Conservation (phyloP, 92 coral and sea anemone genomes). For the Phenganax subtilis region DNA sequence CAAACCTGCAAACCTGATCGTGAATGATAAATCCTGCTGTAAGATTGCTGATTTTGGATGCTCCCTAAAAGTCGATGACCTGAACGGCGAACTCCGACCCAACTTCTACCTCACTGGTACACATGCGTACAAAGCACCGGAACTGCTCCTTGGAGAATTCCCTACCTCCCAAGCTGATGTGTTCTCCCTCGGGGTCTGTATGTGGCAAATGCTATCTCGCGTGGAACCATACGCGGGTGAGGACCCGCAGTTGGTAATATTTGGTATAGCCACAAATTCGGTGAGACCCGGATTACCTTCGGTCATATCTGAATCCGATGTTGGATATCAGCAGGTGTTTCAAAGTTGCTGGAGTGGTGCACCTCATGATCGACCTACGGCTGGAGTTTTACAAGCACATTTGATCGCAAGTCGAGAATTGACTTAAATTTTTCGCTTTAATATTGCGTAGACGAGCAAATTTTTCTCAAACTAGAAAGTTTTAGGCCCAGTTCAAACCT, state of each 20-base stretch:
- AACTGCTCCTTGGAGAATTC: slow-evolving; percentile 73
- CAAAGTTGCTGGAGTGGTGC: slow-evolving; percentile 31
- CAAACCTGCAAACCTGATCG: slow-evolving; percentile 86
- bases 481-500: too few relatives aligned
- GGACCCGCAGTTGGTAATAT: slow-evolving; percentile 84
- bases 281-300: slow-evolving; percentile 58
- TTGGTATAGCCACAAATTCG: slow-evolving; percentile 85
- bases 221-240: slow-evolving; percentile 86
- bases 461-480: too few relatives aligned
- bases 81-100: slow-evolving; percentile 64
- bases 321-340: slow-evolving; percentile 36
- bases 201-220: slow-evolving; percentile 92
- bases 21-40: slow-evolving; percentile 61
- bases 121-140: slow-evolving; percentile 88
- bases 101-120: slow-evolving; percentile 78
- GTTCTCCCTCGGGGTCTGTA: slow-evolving; percentile 79
- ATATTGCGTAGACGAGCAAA: too few relatives aligned
- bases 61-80: slow-evolving; percentile 65
- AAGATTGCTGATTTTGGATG: slow-evolving; percentile 94
- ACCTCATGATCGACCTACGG: slow-evolving; percentile 28
- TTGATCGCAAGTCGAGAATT: neutral
- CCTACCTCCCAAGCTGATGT: slow-evolving; percentile 78
- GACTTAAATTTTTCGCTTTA: neutral
- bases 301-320: slow-evolving; percentile 24
- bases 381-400: neutral